Evolutionary conservation across 1,140 invertebrate genomes (phyloP).

Genomic region (Meloidogyne floridensis): DNA sequence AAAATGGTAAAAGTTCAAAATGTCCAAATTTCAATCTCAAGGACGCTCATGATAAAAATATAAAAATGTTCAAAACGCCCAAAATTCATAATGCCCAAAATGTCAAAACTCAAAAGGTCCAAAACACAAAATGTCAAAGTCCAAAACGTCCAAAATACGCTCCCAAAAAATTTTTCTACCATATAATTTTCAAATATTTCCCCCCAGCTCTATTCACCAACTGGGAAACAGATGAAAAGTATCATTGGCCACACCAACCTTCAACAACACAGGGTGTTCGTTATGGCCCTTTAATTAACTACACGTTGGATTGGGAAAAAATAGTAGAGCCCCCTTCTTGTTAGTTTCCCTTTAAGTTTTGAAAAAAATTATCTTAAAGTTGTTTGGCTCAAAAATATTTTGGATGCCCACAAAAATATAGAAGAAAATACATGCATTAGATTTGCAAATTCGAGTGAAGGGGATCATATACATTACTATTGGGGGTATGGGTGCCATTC

Average conservation of each 20-base stretch:
- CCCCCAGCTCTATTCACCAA: slow-evolving; percentile 17
- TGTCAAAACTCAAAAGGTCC: too few species aligned
- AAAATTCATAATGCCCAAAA: too few species aligned
- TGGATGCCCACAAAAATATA: slow-evolving; percentile 33
- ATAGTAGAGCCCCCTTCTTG: slow-evolving; percentile 21
- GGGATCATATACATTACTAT: slow-evolving; percentile 29
- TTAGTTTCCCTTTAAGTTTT: background rate
- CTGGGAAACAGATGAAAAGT: slow-evolving; percentile 27
- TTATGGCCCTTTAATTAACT: slow-evolving; percentile 23
- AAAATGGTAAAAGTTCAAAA: too few species aligned
- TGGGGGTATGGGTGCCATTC: slow-evolving; percentile 30
- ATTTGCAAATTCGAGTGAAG: slow-evolving; percentile 27
- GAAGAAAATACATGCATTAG: slow-evolving; percentile 24
- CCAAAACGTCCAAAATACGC: too few species aligned
- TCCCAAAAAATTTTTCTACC: too few species aligned
- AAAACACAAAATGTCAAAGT: too few species aligned
- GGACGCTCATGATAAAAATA: too few species aligned
- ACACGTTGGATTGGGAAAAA: slow-evolving; percentile 30
- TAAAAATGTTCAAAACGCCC: too few species aligned
- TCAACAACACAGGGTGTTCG: slow-evolving; percentile 9
- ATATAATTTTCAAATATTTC: too few species aligned
- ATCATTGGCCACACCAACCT: slow-evolving; percentile 11
- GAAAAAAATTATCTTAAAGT: slow-evolving; percentile 15
- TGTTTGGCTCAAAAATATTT: slow-evolving; percentile 30
- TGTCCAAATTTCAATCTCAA: too few species aligned